phyloP scores from a whole-genome alignment of 2,888 invertebrate genomes.

The Cacoxenus indagator region DNA sequence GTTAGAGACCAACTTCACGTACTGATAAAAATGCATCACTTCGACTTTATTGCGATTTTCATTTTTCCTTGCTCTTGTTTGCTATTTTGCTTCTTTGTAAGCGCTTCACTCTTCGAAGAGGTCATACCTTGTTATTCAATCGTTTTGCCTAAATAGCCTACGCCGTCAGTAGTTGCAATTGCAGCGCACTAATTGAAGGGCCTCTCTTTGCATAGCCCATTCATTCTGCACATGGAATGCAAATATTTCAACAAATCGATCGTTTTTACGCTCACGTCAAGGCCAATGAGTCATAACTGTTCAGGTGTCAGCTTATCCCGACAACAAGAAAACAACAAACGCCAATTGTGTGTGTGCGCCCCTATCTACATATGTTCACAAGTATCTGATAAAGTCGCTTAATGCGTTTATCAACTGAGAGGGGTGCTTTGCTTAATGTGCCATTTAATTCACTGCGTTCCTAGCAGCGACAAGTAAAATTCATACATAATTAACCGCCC shows the following conservation, averaged over 20 bases:
- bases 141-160: not conserved
- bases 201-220: too few species aligned
- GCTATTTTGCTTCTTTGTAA: conserved; percentile 13
- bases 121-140: not conserved
- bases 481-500: too few species aligned
- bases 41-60: conserved; percentile 13
- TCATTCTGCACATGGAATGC: too few species aligned
- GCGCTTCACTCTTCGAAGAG: conserved; percentile 24
- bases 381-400: not conserved
- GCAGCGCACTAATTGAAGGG: too few species aligned
- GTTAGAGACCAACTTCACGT: not conserved
- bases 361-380: not conserved
- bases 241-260: too few species aligned
- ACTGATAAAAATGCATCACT: not conserved
- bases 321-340: too few species aligned
- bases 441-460: too few species aligned
- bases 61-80: conserved; percentile 30
- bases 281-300: too few species aligned
- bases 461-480: not conserved
- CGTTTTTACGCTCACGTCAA: too few species aligned
- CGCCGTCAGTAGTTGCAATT: too few species aligned
- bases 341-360: not conserved
- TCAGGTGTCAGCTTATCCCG: too few species aligned
- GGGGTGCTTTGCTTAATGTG: not conserved
- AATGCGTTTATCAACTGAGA: not conserved